These are phyloP conservation scores for Scaptomyza hsui DNA, from an alignment of 1,140 invertebrate species.

Conservation along the genomic window DNA sequence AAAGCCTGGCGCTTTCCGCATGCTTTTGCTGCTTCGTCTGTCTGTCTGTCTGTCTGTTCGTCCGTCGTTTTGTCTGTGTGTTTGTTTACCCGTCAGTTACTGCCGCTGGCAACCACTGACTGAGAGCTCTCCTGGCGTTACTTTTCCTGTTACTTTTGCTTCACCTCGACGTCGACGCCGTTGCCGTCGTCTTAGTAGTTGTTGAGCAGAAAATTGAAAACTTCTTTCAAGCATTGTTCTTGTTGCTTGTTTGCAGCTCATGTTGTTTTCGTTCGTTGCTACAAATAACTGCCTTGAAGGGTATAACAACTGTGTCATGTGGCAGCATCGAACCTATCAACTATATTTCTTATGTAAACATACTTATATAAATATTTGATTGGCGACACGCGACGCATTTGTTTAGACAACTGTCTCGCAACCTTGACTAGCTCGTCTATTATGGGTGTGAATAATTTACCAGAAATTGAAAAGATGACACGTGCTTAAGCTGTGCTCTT, in stretches of 20 bases:
- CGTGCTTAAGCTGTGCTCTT: neutral
- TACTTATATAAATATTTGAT: conserved; percentile 30
- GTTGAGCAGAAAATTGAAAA: conserved; percentile 82
- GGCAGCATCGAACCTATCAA: conserved; percentile 28
- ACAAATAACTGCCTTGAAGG: conserved; percentile 22
- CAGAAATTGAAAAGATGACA: conserved; percentile 1
- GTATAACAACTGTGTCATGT: conserved; percentile 46
- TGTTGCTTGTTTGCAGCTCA: conserved; percentile 43
- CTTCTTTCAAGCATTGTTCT: conserved; percentile 67
- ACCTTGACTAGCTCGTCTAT: neutral
- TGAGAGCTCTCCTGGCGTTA: conserved; percentile 1
- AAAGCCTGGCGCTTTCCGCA: conserved; percentile 7
- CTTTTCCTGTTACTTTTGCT: neutral
- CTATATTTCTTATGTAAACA: conserved; percentile 24
- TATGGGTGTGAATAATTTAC: conserved; percentile 1
- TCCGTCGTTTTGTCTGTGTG: conserved; percentile 13
- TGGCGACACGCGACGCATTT: conserved; percentile 21
- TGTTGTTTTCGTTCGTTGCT: conserved; percentile 36
- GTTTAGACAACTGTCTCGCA: conserved; percentile 14
- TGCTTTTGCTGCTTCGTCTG: conserved; percentile 14
- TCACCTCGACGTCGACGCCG: conserved; percentile 34
- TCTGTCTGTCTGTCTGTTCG: neutral
- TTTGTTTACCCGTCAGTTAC: conserved; percentile 42
- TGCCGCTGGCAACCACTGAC: conserved; percentile 48
- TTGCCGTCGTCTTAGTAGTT: conserved; percentile 67